phyloP scores from a whole-genome alignment of 2,888 invertebrate species.

The Lucinisca nassula region DNA sequence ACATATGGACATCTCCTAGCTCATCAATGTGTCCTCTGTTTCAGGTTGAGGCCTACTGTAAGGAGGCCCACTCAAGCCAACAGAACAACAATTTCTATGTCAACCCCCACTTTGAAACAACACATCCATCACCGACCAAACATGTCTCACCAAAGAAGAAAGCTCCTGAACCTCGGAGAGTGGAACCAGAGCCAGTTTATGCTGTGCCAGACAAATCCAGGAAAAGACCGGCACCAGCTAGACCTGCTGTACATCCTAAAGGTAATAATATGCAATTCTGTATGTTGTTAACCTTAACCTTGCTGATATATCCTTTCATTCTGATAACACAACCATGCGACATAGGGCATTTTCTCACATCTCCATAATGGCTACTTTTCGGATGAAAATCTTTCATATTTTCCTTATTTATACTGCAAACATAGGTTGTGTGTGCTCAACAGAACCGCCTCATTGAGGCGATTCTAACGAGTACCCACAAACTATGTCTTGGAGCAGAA shows the following conservation, averaged over 20 bases:
- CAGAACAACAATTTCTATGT: constrained; percentile 27
- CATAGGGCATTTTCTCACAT: too few species aligned
- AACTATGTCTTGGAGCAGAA: too few species aligned
- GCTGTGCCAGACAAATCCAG: not conserved
- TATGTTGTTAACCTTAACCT: not conserved
- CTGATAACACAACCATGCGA: too few species aligned
- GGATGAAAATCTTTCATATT: too few species aligned
- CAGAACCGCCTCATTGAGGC: too few species aligned
- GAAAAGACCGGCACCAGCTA: not conserved
- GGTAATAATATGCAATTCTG: not conserved
- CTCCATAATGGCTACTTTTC: too few species aligned
- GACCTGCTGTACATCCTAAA: not conserved
- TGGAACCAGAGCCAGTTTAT: not conserved
- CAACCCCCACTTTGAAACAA: not conserved
- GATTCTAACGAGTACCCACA: too few species aligned
- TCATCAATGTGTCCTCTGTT: too few species aligned
- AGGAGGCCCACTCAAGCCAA: constrained; percentile 43
- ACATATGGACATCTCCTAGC: too few species aligned
- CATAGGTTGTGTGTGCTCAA: too few species aligned
- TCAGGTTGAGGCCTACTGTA: constrained; percentile 66
- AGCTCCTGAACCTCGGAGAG: not conserved
- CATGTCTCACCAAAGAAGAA: not conserved
- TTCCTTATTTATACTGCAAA: too few species aligned
- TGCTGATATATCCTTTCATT: constrained; percentile 7
- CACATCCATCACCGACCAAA: not conserved